Evolutionary conservation across 2,888 invertebrate species (phyloP).

Genomic region (Leptinotarsa rubiginosa): DNA sequence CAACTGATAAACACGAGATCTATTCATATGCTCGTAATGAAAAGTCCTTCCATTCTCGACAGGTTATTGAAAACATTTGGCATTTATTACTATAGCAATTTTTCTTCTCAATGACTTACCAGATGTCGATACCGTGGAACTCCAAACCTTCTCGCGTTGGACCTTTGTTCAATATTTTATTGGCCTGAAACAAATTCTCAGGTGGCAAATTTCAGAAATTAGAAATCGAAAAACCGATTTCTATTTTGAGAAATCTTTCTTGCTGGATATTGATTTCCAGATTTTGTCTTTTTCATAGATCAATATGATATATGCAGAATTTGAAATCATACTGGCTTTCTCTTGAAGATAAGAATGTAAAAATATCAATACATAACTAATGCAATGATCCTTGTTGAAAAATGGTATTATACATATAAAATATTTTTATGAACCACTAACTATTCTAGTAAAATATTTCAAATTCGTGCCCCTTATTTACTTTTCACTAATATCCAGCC

Average conservation of each 20-base stretch:
- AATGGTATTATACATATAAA: too few species aligned
- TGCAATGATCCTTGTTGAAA: too few species aligned
- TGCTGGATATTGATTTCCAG: slow-evolving; percentile 20
- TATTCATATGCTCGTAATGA: neutral
- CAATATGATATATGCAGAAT: too few species aligned
- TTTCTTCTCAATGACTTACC: slow-evolving; percentile 48
- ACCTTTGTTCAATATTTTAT: slow-evolving; percentile 61
- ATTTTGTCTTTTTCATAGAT: slow-evolving; percentile 1
- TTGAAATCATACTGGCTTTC: neutral
- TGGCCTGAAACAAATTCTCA: slow-evolving; percentile 75
- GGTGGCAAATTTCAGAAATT: slow-evolving; percentile 65
- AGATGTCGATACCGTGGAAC: slow-evolving; percentile 43
- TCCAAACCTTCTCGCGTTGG: slow-evolving; percentile 53
- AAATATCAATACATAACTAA: too few species aligned
- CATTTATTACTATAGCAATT: slow-evolving; percentile 7
- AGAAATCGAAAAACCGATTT: slow-evolving; percentile 45
- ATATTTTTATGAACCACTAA: neutral
- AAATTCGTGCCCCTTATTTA: neutral
- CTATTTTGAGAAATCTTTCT: slow-evolving; percentile 44
- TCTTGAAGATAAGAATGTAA: neutral
- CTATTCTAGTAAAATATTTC: neutral
- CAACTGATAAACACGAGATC: neutral
- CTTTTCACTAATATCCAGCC: slow-evolving; percentile 21
- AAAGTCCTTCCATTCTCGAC: neutral
- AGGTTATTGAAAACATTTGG: neutral